Evolutionary conservation across 2,113 vertebrate species (phyloP).

Genomic region (Ictalurus furcatus): DNA sequence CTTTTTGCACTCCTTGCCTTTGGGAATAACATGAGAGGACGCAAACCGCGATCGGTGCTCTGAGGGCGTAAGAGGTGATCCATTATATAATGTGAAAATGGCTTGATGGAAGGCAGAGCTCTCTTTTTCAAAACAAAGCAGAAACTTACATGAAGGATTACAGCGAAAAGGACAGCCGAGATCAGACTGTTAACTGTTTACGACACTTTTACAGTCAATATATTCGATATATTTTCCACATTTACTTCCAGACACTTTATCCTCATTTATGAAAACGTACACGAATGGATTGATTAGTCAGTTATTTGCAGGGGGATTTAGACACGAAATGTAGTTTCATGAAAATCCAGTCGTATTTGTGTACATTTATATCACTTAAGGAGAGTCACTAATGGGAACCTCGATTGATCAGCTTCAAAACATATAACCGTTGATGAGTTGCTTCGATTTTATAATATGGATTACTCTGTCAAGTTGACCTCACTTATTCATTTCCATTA

Average conservation of each 20-base stretch:
- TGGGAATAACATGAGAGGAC: neutral
- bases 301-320: neutral
- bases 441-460: neutral
- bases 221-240: neutral
- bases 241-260: neutral
- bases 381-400: neutral
- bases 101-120: slow-evolving; percentile 36
- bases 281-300: neutral
- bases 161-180: neutral
- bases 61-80: neutral
- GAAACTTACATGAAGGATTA: slow-evolving; percentile 13
- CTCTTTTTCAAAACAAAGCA: neutral
- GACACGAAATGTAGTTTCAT: neutral
- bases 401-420: neutral
- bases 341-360: neutral
- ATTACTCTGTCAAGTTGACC: neutral
- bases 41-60: neutral
- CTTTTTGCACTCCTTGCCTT: neutral
- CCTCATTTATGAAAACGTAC: neutral
- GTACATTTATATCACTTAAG: neutral
- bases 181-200: slow-evolving; percentile 13
- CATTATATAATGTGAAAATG: slow-evolving; percentile 2
- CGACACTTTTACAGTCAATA: neutral
- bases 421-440: neutral
- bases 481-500: neutral